Base-by-base conservation (phyloP, 2,113 vertebrate species). In the Kryptolebias marmoratus region DNA sequence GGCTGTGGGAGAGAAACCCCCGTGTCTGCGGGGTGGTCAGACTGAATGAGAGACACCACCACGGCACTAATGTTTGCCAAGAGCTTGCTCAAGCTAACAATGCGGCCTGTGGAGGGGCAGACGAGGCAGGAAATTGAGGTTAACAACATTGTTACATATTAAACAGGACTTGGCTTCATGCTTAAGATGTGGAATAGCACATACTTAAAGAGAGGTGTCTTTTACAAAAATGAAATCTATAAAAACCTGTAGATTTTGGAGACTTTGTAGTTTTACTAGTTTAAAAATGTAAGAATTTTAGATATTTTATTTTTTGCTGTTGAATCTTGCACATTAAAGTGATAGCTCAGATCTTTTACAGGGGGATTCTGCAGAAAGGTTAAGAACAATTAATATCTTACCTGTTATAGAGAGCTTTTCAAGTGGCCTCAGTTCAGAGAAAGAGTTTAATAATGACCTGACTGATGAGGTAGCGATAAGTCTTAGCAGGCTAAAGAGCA, bases 41-140 rank as follows among this genome's bases (percentile, higher is more conserved):
- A 56, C 75, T 85, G 75, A 89, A 79, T 75, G 79, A 86, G 86
- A 88, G 64, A 63, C 87, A 80, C 70, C 80, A 72, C 83, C 84
- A 73, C 52, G 57, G 64, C 28, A 1, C 68, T 14, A 69, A 48
- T 49, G 64, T 82, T 81, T 92, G 91, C 90, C 90, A 92, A 89
- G 86, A 89, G 80, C 80, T 87, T 64, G 77, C 81, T 89, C 76
- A 73, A 77, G 90, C 86, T 90, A 89, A 91, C 77, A 84, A 71
- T 84, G 80, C 77, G 73, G 79, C 88, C 86, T 85, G 85, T 80
- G 78, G 80, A 88, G 87, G 88, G 87, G 80, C 82, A 78, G 89
- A 75, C 80, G 71, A 82, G 80, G 90, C 87, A 91, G 92, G 91
- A 93, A 93, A 93, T 91, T 90, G 94, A 94, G 94, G 92, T 93